phyloP scores from a whole-genome alignment of 92 coral and sea anemone species.

The Diadumene lineata region DNA sequence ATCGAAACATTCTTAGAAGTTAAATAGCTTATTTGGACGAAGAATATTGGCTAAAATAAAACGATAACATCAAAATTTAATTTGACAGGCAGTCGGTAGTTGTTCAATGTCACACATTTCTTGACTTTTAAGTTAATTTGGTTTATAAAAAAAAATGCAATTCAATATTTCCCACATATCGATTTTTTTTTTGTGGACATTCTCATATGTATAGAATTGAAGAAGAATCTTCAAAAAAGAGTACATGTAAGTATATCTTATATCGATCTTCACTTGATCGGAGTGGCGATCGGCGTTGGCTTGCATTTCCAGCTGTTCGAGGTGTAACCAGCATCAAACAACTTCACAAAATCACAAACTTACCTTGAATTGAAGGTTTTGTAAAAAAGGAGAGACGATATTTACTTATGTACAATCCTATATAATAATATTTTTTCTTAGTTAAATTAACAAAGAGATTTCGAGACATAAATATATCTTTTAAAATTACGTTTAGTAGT shows the following conservation, averaged over 20 bases:
- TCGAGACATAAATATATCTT: not conserved
- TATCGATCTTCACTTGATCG: too few relatives aligned
- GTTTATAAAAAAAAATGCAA: too few relatives aligned
- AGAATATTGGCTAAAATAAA: not conserved
- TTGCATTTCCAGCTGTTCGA: slow-evolving; percentile 7
- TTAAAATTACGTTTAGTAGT: not conserved
- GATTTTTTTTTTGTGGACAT: too few relatives aligned
- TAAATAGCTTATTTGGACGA: not conserved
- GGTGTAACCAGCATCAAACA: not conserved
- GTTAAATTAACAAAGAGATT: not conserved
- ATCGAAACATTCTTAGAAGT: not conserved
- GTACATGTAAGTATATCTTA: too few relatives aligned
- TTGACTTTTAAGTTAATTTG: too few relatives aligned
- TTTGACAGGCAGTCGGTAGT: not conserved
- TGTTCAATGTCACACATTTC: not conserved
- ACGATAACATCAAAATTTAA: not conserved
- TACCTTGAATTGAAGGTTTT: not conserved
- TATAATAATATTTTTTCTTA: not conserved
- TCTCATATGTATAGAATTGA: too few relatives aligned
- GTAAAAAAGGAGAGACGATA: not conserved
- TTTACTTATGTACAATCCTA: not conserved
- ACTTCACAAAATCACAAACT: not conserved
- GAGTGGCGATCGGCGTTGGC: too few relatives aligned
- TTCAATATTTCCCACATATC: too few relatives aligned
- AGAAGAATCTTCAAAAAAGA: too few relatives aligned